Evolutionary conservation across 1,140 invertebrate genomes (phyloP).

Genomic region (Zaprionus lachaisei): DNA sequence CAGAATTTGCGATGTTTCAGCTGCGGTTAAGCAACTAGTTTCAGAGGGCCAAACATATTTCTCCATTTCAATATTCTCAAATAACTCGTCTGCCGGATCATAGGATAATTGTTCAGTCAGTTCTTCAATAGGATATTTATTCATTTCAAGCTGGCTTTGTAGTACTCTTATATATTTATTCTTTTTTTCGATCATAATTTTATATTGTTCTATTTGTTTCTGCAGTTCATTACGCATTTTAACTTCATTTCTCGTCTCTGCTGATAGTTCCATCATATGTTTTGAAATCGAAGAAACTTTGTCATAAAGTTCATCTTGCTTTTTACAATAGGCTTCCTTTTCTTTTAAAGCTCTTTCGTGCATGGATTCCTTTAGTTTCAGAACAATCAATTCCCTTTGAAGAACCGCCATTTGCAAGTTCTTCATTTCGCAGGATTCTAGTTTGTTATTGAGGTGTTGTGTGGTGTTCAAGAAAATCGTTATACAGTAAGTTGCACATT

Average conservation of each 20-base stretch:
- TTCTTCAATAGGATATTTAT: not conserved
- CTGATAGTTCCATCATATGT: not conserved
- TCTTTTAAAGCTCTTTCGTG: constrained; percentile 18
- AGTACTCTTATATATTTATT: constrained; percentile 24
- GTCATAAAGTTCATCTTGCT: constrained; percentile 12
- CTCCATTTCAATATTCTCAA: constrained; percentile 2
- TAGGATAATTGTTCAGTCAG: not conserved
- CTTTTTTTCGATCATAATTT: constrained; percentile 9
- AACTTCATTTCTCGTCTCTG: not conserved
- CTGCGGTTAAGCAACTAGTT: constrained; percentile 19
- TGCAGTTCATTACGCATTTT: not conserved
- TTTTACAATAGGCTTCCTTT: not conserved
- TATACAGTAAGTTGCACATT: constrained; percentile 24
- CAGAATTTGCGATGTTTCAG: constrained; percentile 14
- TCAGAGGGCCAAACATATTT: constrained; percentile 1
- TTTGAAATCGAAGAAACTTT: constrained; percentile 7
- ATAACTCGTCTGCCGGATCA: not conserved
- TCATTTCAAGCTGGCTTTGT: not conserved
- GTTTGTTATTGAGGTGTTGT: not conserved
- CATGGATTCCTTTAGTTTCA: constrained; percentile 19
- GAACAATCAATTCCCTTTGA: constrained; percentile 27
- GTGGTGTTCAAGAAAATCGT: constrained; percentile 19
- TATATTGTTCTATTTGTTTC: constrained; percentile 18
- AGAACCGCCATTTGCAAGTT: constrained; percentile 20
- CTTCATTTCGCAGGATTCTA: constrained; percentile 27